Evolutionary conservation across 2,888 invertebrate genomes (phyloP), one percentile per base, ranked within the genome.

Genomic region (Ceriagrion tenellum): DNA sequence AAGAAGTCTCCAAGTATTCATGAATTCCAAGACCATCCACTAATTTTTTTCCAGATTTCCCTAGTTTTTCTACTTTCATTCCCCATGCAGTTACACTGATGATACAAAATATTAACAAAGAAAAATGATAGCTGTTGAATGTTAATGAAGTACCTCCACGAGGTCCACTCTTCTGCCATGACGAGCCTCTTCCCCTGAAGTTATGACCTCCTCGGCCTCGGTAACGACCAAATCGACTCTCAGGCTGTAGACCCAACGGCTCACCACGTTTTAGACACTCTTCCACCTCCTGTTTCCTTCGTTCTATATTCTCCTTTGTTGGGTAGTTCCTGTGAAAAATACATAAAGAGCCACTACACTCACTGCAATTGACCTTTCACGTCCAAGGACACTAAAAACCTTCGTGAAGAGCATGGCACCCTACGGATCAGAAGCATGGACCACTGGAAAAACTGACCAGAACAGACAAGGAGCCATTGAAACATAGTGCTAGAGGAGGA

Each of bases 231-330:
- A 93, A 93, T 13, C 69, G 69, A 95, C 93, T 97, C 96, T 97
- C 97, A 95, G 97, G 96, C 18, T 96, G 96, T 96, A 96, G 97
- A 96, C 96, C 96, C 59, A 98, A 97, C 96, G 98, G 97, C 97
- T 99, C 99, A 55, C 99, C 99, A 95, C 99, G 97, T 95, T 98
- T 97, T 95, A 97, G 96, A 96, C 98, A 98, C 96, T 98, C 98
- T 95, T 97, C 97, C 63, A 97, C 97, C 95, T 97, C 97, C 74
- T 98, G 97, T 96, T 97, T 97, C n/a, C 98, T 97, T 96, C 98
- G 97, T 95, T 98, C 98, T 56, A 98, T 97, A 96, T 98, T 99
- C 55, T 97, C 97, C 96, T 97, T 97, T 0, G 98, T 98, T 0
- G 99, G 99, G 97, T 98, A 99, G 96, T 98, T 98, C 95, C 98